phyloP scores from a whole-genome alignment of 2,113 vertebrate species.

The Vicugna pacos region DNA sequence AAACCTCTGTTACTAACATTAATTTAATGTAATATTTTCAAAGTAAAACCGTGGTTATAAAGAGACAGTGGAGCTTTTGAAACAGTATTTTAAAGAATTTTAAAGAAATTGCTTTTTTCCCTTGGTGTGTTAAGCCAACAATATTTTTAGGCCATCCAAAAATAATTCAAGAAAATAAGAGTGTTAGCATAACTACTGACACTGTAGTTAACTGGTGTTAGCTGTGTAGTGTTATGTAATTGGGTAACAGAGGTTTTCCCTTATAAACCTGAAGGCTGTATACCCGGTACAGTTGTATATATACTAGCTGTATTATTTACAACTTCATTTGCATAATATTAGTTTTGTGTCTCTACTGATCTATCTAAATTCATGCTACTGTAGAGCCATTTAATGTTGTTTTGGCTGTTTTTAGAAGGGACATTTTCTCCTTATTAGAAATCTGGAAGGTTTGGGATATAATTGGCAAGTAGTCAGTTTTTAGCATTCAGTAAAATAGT shows the following conservation, averaged over 20 bases:
- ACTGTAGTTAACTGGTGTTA: not conserved
- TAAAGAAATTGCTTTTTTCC: not conserved
- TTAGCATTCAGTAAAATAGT: not conserved
- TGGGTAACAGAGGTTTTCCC: not conserved
- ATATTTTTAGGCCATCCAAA: not conserved
- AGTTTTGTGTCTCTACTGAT: not conserved
- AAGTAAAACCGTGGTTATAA: not conserved
- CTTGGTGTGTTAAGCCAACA: not conserved
- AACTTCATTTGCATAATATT: not conserved
- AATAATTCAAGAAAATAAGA: conserved; percentile 1
- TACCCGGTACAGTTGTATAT: not conserved
- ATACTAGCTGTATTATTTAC: not conserved
- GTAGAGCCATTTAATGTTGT: not conserved
- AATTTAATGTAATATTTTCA: conserved; percentile 40
- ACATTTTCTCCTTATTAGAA: not conserved
- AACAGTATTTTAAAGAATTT: not conserved
- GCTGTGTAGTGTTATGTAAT: not conserved
- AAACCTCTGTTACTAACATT: conserved; percentile 2
- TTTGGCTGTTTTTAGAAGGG: not conserved
- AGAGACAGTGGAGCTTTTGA: conserved; percentile 2
- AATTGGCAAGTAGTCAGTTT: not conserved
- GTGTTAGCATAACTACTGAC: not conserved
- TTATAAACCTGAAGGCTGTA: not conserved
- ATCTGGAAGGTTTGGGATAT: not conserved
- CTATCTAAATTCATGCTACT: not conserved